Evolutionary conservation across 2,888 invertebrate genomes (phyloP), one percentile per base, ranked within the genome.

Genomic region (Theretra japonica): DNA sequence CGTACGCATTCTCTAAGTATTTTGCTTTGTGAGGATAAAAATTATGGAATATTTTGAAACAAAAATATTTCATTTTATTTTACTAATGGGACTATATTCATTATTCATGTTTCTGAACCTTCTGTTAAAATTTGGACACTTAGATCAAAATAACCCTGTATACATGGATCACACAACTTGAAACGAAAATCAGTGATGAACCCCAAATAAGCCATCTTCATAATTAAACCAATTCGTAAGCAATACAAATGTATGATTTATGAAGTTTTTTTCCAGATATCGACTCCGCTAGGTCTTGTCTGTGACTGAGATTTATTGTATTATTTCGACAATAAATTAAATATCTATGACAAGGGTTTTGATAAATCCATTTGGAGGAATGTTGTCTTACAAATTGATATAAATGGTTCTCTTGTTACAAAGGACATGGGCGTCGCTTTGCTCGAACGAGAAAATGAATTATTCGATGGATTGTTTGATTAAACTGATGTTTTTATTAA

Each of bases 341-440:
- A 75, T 75, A 76, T 74, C 72, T 72, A 70, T 75, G 71, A 73
- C 75, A 74, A 75, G 73, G 71, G 68, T 74, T 70, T 76, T 72
- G 68, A 73, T 69, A 73, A 28, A 70, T 73, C 70, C 70, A 68
- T 71, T 71, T 28, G 21, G 23, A 57, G 68, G 56, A 70, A 70
- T 41, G 57, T 48, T 57, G 41, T 50, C 17, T 68, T 48, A 68
- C 65, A 41, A 71, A 56, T 70, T 70, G 62, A 65, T 70, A 65
- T 48, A 56, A 65, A 48, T 65, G 23, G 48, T 23, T 48, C 41
- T 48, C 65, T 65, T 48, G 41, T 65, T 48, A 48, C 65, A 41
- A 15, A 65, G 41, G 23, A 65, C 17, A 23, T 62, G 21, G 33
- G 33, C 33, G 62, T 33, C 11, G 33, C n/a, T 41, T 30, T 62